Evolutionary conservation across 2,888 invertebrate species (phyloP).

Genomic region (Merodon equestris): DNA sequence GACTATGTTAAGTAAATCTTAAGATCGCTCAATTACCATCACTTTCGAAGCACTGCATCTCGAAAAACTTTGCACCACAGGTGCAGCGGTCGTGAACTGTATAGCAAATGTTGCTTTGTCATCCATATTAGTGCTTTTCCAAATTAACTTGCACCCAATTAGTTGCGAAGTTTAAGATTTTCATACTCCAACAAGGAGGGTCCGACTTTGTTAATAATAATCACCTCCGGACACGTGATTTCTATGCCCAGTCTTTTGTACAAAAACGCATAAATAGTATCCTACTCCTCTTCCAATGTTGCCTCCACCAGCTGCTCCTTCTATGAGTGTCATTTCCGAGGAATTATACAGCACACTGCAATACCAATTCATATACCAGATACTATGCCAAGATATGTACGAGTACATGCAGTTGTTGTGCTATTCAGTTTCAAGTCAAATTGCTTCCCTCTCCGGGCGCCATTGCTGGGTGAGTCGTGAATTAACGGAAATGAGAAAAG

Average conservation of each 20-base stretch:
- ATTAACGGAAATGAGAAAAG: slow-evolving; percentile 34
- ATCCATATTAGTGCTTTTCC: not conserved
- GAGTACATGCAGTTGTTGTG: not conserved
- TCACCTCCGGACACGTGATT: too few species aligned
- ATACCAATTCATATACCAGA: not conserved
- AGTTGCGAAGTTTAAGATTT: slow-evolving; percentile 3
- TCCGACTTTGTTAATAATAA: too few species aligned
- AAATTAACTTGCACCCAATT: slow-evolving; percentile 8
- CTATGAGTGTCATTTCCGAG: too few species aligned
- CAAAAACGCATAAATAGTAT: too few species aligned
- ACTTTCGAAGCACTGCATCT: not conserved
- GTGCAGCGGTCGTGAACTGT: slow-evolving; percentile 5
- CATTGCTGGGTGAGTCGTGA: slow-evolving; percentile 17
- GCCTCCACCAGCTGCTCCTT: too few species aligned
- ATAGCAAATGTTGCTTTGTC: not conserved
- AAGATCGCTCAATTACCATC: not conserved
- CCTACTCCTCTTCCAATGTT: too few species aligned
- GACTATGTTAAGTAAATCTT: slow-evolving; percentile 1
- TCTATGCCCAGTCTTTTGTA: too few species aligned
- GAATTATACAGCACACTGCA: too few species aligned
- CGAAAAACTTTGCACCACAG: slow-evolving; percentile 5
- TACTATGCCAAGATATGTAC: too few species aligned
- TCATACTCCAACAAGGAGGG: not conserved
- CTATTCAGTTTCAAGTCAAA: slow-evolving; percentile 20
- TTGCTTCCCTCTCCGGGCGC: slow-evolving; percentile 21